These are phyloP conservation scores for Holcopasites calliopsidis DNA, from an alignment of 1,140 invertebrate genomes.

Conservation along the genomic window DNA sequence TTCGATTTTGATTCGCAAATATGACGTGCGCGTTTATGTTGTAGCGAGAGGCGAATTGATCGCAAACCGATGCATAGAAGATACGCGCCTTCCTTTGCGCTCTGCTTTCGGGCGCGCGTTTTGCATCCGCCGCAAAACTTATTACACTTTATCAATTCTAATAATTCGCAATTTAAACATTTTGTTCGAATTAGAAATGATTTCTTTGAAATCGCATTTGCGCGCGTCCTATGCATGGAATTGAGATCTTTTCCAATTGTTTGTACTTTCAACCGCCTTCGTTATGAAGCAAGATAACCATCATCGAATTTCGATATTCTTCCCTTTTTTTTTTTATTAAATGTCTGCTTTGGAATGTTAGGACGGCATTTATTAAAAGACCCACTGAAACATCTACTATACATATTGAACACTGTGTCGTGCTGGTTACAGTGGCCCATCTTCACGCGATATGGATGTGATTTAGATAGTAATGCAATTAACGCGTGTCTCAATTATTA, in stretches of 20 bases:
- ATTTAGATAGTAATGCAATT: constrained; percentile 11
- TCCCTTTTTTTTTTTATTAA: neutral
- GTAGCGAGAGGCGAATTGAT: constrained; percentile 4
- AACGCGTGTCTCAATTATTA: constrained; percentile 11
- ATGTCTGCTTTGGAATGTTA: neutral
- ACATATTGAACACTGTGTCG: neutral
- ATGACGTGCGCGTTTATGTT: constrained; percentile 3
- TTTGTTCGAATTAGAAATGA: neutral
- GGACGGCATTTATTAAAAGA: neutral
- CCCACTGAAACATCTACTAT: neutral
- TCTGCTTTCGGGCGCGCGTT: neutral
- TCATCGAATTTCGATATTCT: neutral
- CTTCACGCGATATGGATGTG: constrained; percentile 3
- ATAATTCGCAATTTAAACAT: neutral
- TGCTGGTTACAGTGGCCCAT: constrained; percentile 13
- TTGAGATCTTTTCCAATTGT: neutral
- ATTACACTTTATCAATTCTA: neutral
- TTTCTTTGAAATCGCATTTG: neutral
- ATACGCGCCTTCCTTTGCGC: neutral
- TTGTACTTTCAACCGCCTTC: neutral
- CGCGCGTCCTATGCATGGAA: neutral
- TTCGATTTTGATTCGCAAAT: neutral
- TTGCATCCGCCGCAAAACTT: neutral
- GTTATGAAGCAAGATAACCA: neutral
- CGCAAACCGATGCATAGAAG: neutral